These are phyloP conservation scores for Phorcus lineatus DNA, from an alignment of 2,888 invertebrate species.

Conservation along the genomic window DNA sequence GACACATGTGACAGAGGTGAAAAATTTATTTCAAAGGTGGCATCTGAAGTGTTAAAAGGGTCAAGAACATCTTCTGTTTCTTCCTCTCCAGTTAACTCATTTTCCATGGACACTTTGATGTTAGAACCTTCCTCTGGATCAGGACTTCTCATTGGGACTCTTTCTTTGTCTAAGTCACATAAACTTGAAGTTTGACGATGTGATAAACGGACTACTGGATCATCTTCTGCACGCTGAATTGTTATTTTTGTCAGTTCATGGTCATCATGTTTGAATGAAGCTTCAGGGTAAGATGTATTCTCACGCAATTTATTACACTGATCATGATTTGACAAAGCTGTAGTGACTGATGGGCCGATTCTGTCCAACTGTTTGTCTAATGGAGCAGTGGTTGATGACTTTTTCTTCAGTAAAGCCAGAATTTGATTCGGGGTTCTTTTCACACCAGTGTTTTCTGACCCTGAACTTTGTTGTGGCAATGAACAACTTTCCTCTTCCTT, in stretches of 20 bases:
- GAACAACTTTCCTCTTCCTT: too few relatives aligned
- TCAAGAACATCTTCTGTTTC: background rate
- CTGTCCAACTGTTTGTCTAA: too few relatives aligned
- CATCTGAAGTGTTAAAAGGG: slow-evolving; percentile 1
- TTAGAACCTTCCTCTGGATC: too few relatives aligned
- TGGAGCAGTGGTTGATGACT: background rate
- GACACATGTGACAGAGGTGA: slow-evolving; percentile 55
- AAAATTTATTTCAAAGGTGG: slow-evolving; percentile 49
- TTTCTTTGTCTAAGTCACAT: too few relatives aligned
- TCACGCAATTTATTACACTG: background rate
- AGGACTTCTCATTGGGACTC: too few relatives aligned
- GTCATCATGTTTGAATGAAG: background rate
- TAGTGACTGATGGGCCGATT: background rate
- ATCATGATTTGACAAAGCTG: background rate
- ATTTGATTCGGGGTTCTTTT: slow-evolving; percentile 27
- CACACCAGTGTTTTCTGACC: background rate
- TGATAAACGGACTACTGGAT: too few relatives aligned
- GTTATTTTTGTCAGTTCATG: background rate
- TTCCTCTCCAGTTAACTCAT: too few relatives aligned
- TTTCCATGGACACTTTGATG: too few relatives aligned
- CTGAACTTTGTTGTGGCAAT: too few relatives aligned
- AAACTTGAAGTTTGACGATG: too few relatives aligned
- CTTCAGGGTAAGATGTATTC: background rate
- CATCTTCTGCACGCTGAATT: too few relatives aligned
- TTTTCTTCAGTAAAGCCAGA: slow-evolving; percentile 27